phyloP scores from a whole-genome alignment of 2,888 invertebrate genomes.

The Carpatolechia fugitivella region DNA sequence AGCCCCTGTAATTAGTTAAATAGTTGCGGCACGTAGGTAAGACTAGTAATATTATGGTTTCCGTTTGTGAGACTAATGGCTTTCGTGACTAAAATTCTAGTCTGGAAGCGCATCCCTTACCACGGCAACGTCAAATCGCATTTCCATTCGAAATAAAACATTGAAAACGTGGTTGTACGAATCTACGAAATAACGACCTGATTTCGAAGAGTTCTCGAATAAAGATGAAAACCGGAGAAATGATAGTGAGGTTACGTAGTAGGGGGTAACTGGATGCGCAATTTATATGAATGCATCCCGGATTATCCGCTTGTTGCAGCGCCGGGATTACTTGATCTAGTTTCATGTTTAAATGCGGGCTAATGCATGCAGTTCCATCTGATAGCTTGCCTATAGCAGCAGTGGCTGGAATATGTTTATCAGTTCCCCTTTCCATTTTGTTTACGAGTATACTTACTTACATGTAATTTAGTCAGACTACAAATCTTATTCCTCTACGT shows the following conservation, averaged over 20 bases:
- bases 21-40: background rate
- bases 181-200: too few relatives aligned
- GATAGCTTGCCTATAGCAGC: background rate
- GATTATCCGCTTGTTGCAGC: conserved; percentile 28
- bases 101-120: background rate
- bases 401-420: background rate
- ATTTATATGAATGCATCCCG: conserved; percentile 45
- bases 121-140: background rate
- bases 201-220: too few relatives aligned
- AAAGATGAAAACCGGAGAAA: background rate
- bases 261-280: conserved; percentile 31
- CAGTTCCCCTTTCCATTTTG: background rate
- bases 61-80: background rate
- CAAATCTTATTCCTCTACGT: too few relatives aligned
- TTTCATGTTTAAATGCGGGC: conserved; percentile 4
- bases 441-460: too few relatives aligned
- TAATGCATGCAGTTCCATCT: background rate
- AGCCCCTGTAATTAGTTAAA: background rate
- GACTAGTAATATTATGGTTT: background rate
- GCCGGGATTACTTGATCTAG: conserved; percentile 12
- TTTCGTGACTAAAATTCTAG: conserved; percentile 4
- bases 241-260: background rate
- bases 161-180: too few relatives aligned
- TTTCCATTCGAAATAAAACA: background rate
- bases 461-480: too few relatives aligned